Evolutionary conservation across 2,113 vertebrate species (phyloP).

Genomic region (Theristicus caerulescens): DNA sequence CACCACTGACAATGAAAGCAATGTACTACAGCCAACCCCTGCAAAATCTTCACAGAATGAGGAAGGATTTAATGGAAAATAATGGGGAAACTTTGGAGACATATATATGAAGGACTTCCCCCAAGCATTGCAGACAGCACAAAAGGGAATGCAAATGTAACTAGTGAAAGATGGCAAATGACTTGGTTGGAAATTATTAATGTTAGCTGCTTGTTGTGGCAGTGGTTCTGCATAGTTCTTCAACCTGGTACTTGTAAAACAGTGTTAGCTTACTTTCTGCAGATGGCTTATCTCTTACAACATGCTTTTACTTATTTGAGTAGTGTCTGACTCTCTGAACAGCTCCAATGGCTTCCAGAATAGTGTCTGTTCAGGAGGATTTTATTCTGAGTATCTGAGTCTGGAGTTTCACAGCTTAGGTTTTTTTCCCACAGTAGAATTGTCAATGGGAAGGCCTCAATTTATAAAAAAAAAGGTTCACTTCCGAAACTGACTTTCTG

Average conservation of each 20-base stretch:
- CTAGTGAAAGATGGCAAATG: neutral
- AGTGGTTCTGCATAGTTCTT: neutral
- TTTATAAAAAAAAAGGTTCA: neutral
- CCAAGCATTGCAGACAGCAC: accelerated
- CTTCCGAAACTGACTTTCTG: neutral
- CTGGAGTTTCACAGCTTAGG: neutral
- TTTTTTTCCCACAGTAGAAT: neutral
- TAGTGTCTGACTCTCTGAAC: neutral
- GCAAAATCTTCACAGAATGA: neutral
- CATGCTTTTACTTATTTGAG: neutral
- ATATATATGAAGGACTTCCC: neutral
- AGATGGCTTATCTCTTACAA: neutral
- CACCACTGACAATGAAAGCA: neutral
- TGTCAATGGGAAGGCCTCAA: neutral
- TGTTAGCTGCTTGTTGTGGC: neutral
- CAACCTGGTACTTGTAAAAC: neutral
- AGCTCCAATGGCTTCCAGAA: neutral
- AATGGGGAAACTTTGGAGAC: neutral
- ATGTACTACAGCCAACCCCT: accelerated
- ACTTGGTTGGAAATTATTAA: neutral
- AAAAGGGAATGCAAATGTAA: neutral
- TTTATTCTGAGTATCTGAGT: neutral
- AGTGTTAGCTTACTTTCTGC: neutral
- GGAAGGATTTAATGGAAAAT: neutral
- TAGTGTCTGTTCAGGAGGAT: neutral